A percentile compares a stretch with the other conserved stretches of the same genome.
phyloP scores from a whole-genome alignment of 1,140 invertebrate genomes.

The Lamellibrachia luymesi region DNA sequence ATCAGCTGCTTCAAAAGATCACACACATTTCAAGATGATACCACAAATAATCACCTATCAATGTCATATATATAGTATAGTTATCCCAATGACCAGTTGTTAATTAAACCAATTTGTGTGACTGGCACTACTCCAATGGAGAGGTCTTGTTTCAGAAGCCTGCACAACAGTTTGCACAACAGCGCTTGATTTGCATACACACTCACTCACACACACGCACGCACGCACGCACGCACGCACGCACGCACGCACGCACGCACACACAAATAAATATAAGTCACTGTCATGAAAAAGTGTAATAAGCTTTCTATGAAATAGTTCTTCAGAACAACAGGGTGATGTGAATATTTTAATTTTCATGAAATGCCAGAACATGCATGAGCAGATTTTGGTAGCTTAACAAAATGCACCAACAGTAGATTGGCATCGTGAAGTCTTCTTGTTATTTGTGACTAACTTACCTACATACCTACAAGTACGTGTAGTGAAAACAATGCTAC shows the following conservation, averaged over 20 bases:
- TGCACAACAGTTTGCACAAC: background rate
- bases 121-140: background rate
- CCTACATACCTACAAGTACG: too few relatives aligned
- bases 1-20: background rate
- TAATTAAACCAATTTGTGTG: background rate
- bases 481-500: background rate
- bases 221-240: too few relatives aligned
- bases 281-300: background rate
- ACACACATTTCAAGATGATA: background rate
- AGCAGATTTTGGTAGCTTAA: background rate
- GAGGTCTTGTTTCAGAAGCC: too few relatives aligned
- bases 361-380: background rate
- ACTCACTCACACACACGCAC: background rate
- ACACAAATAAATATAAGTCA: background rate
- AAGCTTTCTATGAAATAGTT: background rate
- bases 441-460: background rate
- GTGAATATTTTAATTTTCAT: background rate
- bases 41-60: background rate
- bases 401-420: background rate
- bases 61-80: background rate
- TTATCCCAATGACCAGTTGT: background rate
- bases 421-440: background rate
- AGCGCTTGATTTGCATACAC: background rate
- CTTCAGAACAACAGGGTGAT: background rate
- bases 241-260: background rate